A percentile compares a stretch with the other conserved stretches of the same genome.
phyloP scores from a whole-genome alignment of 1,140 invertebrate genomes.

The Calliphora vicina region DNA sequence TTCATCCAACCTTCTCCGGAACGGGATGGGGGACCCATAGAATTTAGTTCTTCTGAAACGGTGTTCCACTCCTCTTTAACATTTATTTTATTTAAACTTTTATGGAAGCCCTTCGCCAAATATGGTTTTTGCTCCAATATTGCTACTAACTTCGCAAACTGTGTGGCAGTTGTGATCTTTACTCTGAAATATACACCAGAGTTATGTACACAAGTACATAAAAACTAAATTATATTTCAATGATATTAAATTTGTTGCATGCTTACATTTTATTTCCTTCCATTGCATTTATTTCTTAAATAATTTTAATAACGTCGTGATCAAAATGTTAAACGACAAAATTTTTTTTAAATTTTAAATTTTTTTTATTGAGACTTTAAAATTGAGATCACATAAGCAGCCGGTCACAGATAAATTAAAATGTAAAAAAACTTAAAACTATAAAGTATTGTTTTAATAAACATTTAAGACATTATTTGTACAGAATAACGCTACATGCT shows the following conservation, averaged over 20 bases:
- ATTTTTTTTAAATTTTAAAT: too few species aligned
- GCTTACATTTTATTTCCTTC: background rate
- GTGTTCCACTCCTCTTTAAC: background rate
- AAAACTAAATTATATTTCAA: background rate
- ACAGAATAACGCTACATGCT: too few species aligned
- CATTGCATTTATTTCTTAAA: background rate
- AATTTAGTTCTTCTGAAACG: background rate
- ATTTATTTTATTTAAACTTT: background rate
- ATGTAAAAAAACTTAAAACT: too few species aligned
- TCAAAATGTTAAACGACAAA: background rate
- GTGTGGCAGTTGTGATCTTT: background rate
- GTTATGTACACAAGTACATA: background rate
- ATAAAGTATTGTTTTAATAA: too few species aligned
- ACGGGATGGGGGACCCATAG: background rate
- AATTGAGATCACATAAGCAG: too few species aligned
- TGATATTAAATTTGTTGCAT: background rate
- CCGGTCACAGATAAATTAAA: too few species aligned
- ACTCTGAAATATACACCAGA: background rate
- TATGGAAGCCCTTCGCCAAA: background rate
- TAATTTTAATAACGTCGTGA: background rate
- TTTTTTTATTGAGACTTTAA: too few species aligned
- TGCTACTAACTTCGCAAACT: background rate
- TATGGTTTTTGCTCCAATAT: background rate
- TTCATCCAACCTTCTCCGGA: background rate
- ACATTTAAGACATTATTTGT: too few species aligned